Conservation (phyloP, 2,797 vertebrate genomes). For the Aldrovandia affinis region DNA sequence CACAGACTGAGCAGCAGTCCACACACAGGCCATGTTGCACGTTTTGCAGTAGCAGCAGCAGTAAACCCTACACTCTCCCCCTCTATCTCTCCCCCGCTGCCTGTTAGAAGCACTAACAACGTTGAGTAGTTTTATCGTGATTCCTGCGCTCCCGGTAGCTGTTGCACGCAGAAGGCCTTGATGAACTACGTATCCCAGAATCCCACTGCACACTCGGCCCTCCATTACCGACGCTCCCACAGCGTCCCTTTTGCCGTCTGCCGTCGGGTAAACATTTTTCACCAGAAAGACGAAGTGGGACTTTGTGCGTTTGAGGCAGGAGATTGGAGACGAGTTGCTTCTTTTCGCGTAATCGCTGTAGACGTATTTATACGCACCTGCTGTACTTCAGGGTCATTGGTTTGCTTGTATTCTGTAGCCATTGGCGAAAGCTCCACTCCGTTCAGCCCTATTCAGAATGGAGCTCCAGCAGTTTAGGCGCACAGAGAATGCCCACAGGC, state of each 20-base stretch:
- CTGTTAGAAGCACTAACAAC: constrained; percentile 1
- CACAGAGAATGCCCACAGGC: not conserved
- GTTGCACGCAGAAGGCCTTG: not conserved
- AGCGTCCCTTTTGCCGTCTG: not conserved
- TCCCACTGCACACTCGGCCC: not conserved
- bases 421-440: not conserved
- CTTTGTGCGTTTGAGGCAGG: not conserved
- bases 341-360: not conserved
- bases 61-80: too few species aligned
- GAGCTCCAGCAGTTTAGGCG: not conserved
- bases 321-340: not conserved
- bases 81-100: not conserved
- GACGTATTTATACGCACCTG: not conserved
- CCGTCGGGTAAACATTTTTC: not conserved
- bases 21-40: not conserved
- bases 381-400: not conserved
- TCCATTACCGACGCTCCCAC: constrained; percentile 35
- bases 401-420: not conserved
- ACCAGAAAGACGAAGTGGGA: not conserved
- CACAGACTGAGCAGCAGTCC: not conserved
- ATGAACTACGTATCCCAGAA: constrained; percentile 14
- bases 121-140: not conserved
- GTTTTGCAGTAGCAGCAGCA: not conserved
- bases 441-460: too few species aligned
- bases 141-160: not conserved